phyloP scores from a whole-genome alignment of 2,888 invertebrate genomes.

The Lasioglossum zephyrum region DNA sequence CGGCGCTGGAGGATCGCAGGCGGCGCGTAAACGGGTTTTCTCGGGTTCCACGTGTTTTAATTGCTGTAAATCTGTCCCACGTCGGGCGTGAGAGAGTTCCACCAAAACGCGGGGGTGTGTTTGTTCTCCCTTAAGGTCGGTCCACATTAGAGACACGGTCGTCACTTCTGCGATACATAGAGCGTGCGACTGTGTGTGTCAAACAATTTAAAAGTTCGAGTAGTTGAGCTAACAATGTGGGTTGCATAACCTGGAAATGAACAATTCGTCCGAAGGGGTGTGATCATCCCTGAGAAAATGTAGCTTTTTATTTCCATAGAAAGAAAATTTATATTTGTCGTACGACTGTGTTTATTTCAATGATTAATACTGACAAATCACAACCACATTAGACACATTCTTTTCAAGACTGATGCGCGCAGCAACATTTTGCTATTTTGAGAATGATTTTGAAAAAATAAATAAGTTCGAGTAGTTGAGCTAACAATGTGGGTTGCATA shows the following conservation, averaged over 20 bases:
- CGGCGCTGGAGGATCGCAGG: constrained; percentile 16
- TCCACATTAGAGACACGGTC: background rate
- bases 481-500: too few relatives aligned
- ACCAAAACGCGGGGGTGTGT: constrained; percentile 44
- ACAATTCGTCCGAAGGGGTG: too few relatives aligned
- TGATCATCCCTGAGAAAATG: too few relatives aligned
- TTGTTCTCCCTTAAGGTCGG: constrained; percentile 39
- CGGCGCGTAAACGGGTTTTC: constrained; percentile 24
- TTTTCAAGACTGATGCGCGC: too few relatives aligned
- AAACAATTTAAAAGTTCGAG: background rate
- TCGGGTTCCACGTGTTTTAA: constrained; percentile 54
- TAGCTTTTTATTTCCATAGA: too few relatives aligned
- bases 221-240: background rate
- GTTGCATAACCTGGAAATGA: too few relatives aligned
- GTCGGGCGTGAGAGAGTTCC: constrained; percentile 25
- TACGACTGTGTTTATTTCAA: too few relatives aligned
- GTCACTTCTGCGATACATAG: background rate
- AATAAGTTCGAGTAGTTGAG: background rate
- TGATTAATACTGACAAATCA: too few relatives aligned
- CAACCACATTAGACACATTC: too few relatives aligned
- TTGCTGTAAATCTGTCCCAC: constrained; percentile 61
- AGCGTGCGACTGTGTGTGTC: background rate
- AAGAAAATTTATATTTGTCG: too few relatives aligned
- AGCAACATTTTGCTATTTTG: too few relatives aligned
- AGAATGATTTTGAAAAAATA: too few relatives aligned